Percentiles rank a stretch among this genome's conserved stretches.
Evolutionary conservation across 2,113 vertebrate genomes (phyloP).

Genomic region (Salvelinus alpinus): DNA sequence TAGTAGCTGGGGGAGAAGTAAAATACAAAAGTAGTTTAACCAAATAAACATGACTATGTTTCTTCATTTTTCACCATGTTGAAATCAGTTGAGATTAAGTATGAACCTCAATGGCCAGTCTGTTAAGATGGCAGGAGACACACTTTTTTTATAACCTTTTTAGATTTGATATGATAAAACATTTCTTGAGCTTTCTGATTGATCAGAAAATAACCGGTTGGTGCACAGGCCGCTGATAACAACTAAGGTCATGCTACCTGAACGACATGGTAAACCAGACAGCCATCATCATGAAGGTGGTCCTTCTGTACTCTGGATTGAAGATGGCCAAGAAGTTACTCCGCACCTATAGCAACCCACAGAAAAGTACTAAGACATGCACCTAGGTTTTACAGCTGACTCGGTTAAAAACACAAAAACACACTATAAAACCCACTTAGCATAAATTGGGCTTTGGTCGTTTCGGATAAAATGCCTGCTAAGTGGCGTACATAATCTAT

Average conservation of each 20-base stretch:
- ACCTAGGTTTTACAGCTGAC: no score
- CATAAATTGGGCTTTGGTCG: not conserved
- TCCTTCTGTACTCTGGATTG: conserved; percentile 84
- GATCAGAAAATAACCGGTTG: not conserved
- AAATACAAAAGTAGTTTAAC: not conserved
- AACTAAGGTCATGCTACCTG: conserved; percentile 74
- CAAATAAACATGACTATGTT: no score
- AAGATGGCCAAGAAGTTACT: conserved; percentile 90
- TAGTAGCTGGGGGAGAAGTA: conserved; percentile 81
- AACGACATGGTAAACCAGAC: conserved; percentile 99
- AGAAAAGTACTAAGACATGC: not conserved
- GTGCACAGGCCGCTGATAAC: no score
- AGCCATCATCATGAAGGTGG: conserved; percentile 95
- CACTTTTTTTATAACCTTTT: no score
- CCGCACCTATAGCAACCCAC: conserved; percentile 76
- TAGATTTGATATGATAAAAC: no score
- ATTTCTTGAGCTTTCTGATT: not conserved
- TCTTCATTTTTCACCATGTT: no score
- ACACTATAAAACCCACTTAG: not conserved
- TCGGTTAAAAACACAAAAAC: no score
- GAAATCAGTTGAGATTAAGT: not conserved
- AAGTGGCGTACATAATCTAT: no score
- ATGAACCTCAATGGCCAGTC: not conserved
- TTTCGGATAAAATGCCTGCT: no score
- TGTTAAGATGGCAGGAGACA: not conserved